Conservation (phyloP, 1,140 invertebrate genomes). For the Leptopilina clavipes region DNA sequence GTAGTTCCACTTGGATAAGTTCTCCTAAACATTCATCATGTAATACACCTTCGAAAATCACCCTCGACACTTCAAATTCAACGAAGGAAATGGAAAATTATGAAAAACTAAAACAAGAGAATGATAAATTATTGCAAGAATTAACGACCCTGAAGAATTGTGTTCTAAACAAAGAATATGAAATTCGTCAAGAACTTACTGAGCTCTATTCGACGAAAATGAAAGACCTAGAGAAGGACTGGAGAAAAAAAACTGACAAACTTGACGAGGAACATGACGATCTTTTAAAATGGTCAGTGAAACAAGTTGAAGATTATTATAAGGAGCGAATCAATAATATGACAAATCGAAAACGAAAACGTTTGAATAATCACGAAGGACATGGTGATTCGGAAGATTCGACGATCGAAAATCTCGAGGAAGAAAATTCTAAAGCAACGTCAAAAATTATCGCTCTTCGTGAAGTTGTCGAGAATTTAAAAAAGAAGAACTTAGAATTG, state of each 20-base stretch:
- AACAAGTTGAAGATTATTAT: conserved; percentile 59
- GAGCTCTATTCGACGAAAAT: conserved; percentile 56
- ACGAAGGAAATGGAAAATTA: neutral
- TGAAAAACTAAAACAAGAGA: conserved; percentile 45
- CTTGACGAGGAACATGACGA: conserved; percentile 56
- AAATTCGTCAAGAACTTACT: conserved; percentile 61
- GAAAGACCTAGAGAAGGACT: conserved; percentile 58
- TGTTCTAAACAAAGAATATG: conserved; percentile 52
- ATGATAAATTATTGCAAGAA: conserved; percentile 49
- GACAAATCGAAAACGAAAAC: conserved; percentile 54
- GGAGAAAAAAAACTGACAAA: conserved; percentile 54
- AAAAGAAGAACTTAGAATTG: conserved; percentile 49
- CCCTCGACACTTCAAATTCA: too few species aligned
- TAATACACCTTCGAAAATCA: neutral
- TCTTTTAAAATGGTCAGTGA: conserved; percentile 58
- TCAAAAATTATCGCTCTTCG: conserved; percentile 46
- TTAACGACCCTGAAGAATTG: conserved; percentile 44
- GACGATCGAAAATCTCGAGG: conserved; percentile 43
- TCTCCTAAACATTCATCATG: neutral
- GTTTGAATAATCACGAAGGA: conserved; percentile 46
- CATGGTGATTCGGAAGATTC: conserved; percentile 29
- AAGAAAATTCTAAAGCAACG: conserved; percentile 49
- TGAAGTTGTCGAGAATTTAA: conserved; percentile 50
- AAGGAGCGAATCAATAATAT: conserved; percentile 56
- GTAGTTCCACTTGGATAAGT: conserved; percentile 2